Evolutionary conservation across 2,113 vertebrate species (phyloP).

Genomic region (Phasianus colchicus): DNA sequence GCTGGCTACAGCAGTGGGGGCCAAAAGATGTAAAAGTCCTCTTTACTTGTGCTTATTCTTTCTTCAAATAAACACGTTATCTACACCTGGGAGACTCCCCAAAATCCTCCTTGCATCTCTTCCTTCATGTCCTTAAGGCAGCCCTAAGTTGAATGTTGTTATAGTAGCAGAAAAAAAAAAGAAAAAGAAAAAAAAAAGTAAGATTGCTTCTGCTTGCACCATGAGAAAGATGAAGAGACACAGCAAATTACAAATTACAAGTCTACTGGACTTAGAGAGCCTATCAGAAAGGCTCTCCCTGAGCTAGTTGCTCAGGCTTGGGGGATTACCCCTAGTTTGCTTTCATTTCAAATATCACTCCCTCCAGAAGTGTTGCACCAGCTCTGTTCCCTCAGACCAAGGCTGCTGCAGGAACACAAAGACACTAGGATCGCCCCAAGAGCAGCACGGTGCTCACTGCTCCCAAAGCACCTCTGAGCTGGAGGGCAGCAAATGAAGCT

Average conservation of each 20-base stretch:
- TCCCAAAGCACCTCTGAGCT: fast-evolving
- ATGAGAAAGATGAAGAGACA: not conserved
- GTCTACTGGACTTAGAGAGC: not conserved
- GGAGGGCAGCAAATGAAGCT: not conserved
- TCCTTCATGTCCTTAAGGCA: not conserved
- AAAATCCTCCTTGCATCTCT: not conserved
- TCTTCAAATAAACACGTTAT: not conserved
- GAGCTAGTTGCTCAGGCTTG: not conserved
- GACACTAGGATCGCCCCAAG: not conserved
- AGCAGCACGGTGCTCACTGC: fast-evolving
- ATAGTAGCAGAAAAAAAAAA: not conserved
- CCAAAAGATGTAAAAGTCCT: not conserved
- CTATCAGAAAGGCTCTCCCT: not conserved
- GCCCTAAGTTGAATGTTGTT: not conserved
- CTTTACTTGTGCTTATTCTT: not conserved
- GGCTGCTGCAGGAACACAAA: not conserved
- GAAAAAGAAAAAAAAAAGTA: not conserved
- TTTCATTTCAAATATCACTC: not conserved
- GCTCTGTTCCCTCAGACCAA: not conserved
- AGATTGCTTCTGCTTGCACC: not conserved
- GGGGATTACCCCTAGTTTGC: not conserved
- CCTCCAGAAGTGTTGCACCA: not conserved
- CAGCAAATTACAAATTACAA: not conserved
- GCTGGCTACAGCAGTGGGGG: not conserved
- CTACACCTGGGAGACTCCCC: not conserved